These are phyloP conservation scores for Drosophila sp. DNA, from an alignment of 1,140 invertebrate genomes.

Conservation along the genomic window DNA sequence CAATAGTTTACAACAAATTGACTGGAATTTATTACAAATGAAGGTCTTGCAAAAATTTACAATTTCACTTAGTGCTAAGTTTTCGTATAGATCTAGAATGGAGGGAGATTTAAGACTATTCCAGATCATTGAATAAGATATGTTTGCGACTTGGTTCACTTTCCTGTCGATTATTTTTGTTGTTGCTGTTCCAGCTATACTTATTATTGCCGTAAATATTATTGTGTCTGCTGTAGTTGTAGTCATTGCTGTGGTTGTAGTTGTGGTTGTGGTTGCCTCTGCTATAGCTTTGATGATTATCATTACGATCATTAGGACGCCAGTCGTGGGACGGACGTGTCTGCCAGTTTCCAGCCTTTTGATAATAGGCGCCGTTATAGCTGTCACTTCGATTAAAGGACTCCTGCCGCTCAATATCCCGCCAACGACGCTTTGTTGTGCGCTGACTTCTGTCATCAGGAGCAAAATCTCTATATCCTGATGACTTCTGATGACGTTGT, in stretches of 20 bases:
- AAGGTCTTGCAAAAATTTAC: slow-evolving; percentile 68
- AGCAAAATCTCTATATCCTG: neutral
- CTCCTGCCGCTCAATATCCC: neutral
- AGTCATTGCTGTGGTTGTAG: neutral
- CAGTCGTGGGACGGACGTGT: neutral
- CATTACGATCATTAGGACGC: neutral
- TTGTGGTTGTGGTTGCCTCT: slow-evolving; percentile 14
- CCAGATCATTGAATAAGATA: neutral
- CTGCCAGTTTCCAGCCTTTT: neutral
- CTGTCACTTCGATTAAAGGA: neutral
- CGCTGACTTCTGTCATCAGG: neutral
- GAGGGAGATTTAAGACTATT: neutral
- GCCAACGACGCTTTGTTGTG: neutral
- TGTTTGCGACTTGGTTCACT: neutral
- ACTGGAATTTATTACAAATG: slow-evolving; percentile 84
- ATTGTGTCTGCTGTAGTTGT: slow-evolving; percentile 1
- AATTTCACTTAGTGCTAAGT: neutral
- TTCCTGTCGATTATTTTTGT: neutral
- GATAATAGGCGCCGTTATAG: neutral
- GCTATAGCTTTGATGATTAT: neutral
- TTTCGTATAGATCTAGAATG: slow-evolving; percentile 1
- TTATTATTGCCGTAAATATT: neutral
- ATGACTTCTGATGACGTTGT: neutral
- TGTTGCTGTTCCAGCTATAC: neutral
- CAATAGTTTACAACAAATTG: slow-evolving; percentile 66